Evolutionary conservation across 1,140 invertebrate genomes (phyloP), one percentile per base, ranked within the genome.

Genomic region (Saccostrea glomerata): DNA sequence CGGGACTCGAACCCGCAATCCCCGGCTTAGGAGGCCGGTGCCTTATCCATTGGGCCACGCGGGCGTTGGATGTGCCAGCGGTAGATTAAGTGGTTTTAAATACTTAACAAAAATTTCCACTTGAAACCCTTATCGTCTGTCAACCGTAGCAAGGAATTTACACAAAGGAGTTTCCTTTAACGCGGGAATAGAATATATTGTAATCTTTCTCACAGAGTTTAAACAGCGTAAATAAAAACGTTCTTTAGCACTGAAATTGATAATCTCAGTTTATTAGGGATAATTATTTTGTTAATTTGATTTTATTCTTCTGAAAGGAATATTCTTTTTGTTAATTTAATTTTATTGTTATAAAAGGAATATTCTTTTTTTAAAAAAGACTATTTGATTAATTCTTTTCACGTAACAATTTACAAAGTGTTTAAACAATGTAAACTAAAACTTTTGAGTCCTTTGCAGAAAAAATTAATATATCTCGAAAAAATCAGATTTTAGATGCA

Each of bases 1-100:
- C 92, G 93, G 93, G 93, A 93, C 92, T 94, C 93, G 93, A 94
- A 94, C 93, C 93, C 92, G 92, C 92, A 94, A 93, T 94, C 92
- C 94, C 92, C 93, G 94, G 94, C 94, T 94, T 93, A 93, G 94
- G 94, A 94, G 93, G 93, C 94, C 94, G 94, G 92, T 94, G 94
- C 94, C 94, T 93, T 94, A 94, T 94, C 94, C 94, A 94, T 94
- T 94, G 93, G 94, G 94, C 94, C 93, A 94, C 93, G 70, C 70
- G 70, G 66, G 70, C 70, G 70, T 77, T 77, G 25, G 4, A 40
- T 13, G 13, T 12, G 6, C 1, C 2, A 3, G 0, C 9, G 0
- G 70, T 13, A 77, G 30, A 77, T 77, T 77, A 36, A 15, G 70
- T 12, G 30, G 12, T 25, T 77, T 77, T 30, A 77, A 77, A 77